Conservation (phyloP, 92 coral and sea anemone genomes). For the Siderastrea radians region DNA sequence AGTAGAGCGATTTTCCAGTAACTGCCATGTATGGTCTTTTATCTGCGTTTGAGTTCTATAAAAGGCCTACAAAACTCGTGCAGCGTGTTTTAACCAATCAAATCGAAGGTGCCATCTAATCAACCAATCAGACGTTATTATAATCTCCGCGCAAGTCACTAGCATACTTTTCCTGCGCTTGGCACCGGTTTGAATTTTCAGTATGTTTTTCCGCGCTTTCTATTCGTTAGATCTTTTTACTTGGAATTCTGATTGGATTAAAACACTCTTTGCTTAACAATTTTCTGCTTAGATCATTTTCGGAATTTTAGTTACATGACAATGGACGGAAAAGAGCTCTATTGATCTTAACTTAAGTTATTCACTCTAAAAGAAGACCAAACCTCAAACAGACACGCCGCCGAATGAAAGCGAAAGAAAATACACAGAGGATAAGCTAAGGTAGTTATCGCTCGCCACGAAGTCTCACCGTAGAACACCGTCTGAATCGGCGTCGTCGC, state of each 20-base stretch:
- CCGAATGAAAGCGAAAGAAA: slow-evolving; percentile 97
- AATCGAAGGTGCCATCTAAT: neutral
- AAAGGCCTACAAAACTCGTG: neutral
- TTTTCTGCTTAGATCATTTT: neutral
- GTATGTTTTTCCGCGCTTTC: no score
- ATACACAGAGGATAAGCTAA: slow-evolving; percentile 96
- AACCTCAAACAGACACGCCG: slow-evolving; percentile 95
- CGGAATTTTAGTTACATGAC: neutral
- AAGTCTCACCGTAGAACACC: slow-evolving; percentile 92
- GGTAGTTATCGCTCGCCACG: slow-evolving; percentile 94
- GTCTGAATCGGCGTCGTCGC: slow-evolving; percentile 94
- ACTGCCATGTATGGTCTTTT: neutral
- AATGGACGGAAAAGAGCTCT: neutral
- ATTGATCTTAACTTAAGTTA: slow-evolving; percentile 39
- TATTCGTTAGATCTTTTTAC: no score
- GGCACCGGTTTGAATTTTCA: no score
- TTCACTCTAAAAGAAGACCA: slow-evolving; percentile 92
- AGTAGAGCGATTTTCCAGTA: neutral
- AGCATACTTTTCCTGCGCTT: no score
- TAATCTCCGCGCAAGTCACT: no score
- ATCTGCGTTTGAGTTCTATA: neutral
- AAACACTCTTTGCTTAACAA: neutral
- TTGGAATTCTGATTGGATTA: neutral
- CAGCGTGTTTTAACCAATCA: neutral
- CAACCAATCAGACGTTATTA: neutral